Evolutionary conservation across 2,113 vertebrate species (phyloP), one percentile per base, ranked within the genome.

Genomic region (Fukomys damarensis): DNA sequence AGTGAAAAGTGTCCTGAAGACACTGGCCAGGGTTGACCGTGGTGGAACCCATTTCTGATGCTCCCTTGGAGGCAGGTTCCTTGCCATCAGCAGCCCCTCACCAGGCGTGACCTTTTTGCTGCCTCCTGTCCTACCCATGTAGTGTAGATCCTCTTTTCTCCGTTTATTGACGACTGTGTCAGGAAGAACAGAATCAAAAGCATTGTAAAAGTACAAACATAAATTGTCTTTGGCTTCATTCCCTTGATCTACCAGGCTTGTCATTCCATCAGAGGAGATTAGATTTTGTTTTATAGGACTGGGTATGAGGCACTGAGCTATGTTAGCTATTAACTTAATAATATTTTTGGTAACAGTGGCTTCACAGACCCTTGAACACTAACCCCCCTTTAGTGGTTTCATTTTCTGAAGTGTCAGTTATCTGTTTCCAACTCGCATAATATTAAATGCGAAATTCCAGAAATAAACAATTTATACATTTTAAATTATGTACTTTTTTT

Each of bases 111-210:
- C 91, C 94, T 96, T 95, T 68, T n/a, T 91, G 86, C 56, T 32
- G 4, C 68, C 94, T 86, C 76, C 24, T 41, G 74, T 86, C 76
- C 24, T 41, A 79, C 77, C 91, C 85, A 22, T 92, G 72, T 82
- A 77, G 81, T 1, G 32, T 56, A 22, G 79, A 76, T 95, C 80
- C 79, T 74, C 0, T 95, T 96, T 96, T 96, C 93, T 89, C 66
- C 46, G 49, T 79, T 88, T 97, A 95, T 97, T 97, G 96, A 96
- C 96, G 95, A 94, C 90, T 80, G 86, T 96, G 91, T 95, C 89
- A 74, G 43, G 90, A 92, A 59, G 74, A 86, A 80, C 52, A 93
- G 87, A 96, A 94, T 95, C 91, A 92, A 96, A 89, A 97, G 77
- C 95, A 96, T 96, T 96, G 77, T 46, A 81, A 76, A 94, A 88